Base-by-base conservation (phyloP, 2,797 vertebrate species). In the Melanotaenia pygmaea region DNA sequence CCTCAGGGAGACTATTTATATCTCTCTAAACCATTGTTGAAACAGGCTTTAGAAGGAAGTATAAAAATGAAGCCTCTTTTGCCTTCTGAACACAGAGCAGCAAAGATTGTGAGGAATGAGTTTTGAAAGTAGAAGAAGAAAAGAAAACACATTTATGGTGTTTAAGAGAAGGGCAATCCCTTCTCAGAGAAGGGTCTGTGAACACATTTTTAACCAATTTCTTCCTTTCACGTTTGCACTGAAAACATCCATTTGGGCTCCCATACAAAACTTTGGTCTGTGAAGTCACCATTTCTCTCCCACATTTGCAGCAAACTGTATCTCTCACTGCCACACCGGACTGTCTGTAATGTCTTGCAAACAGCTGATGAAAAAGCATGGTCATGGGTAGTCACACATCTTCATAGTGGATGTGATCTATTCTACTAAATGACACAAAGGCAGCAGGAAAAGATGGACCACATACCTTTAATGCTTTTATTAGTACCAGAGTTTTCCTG, bases 1-100 rank as follows among this genome's bases (percentile, higher is more conserved):
- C 79, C 51, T 81, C n/a, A 59, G 50, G 75, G 61, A 63, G 64
- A 67, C 56, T 65, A 68, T 64, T 80, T 70, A 32, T 43, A 54
- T 72, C 40, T n/a, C 57, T 73, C 76, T 65, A 60, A 82, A 69
- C 28, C 38, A 58, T 35, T 70, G 59, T 47, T 66, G 69, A 56
- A 65, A 69, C 65, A 56, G 70, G 37, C 34, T 32, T 70, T 59
- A 60, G 32, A 47, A 59, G 54, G 59, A 24, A 60, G n/a, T 51
- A 40, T 76, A 51, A 68, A 76, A 74, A 74, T 32, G 76, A 62
- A 30, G 76, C 37, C 62, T 65, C 34, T 68, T 68, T 51, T 64
- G 76, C 58, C 9, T 26, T 63, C 34, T 70, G 40, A 64, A 59
- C 37, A 58, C 56, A 73, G 60, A 61, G 30, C 61, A 65, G 34